Conservation (phyloP, 2,113 vertebrate genomes). For the Turdus rufiventris region DNA sequence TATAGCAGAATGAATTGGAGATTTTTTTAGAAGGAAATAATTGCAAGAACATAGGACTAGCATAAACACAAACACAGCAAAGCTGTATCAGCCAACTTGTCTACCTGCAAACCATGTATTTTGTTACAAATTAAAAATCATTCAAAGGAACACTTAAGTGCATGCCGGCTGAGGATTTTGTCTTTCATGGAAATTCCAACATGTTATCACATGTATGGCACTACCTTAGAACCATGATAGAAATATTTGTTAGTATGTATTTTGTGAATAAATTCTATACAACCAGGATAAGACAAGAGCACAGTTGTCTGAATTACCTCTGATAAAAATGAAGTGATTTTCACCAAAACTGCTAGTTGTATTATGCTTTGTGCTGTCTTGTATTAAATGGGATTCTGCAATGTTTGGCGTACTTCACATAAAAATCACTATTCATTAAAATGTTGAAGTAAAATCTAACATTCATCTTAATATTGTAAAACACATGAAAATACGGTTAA, state of each 20-base stretch:
- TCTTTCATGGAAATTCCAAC: not conserved
- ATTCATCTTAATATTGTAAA: not conserved
- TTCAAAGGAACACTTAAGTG: not conserved
- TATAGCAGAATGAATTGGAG: not conserved
- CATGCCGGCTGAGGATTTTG: not conserved
- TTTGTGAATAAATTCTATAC: not conserved
- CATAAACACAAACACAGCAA: not conserved
- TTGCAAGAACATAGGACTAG: not conserved
- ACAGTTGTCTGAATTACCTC: not conserved
- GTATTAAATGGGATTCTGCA: not conserved
- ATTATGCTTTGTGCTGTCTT: not conserved
- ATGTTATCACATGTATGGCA: not conserved
- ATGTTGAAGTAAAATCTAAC: not conserved
- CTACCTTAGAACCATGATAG: not conserved
- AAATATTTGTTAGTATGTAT: not conserved
- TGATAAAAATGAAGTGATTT: not conserved
- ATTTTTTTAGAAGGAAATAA: not conserved
- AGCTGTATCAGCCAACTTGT: accelerated
- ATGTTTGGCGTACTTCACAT: not conserved
- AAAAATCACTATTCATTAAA: not conserved
- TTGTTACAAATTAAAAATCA: not conserved
- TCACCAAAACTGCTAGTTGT: not conserved
- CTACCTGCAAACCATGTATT: not conserved
- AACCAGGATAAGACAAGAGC: not conserved
- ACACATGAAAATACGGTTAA: not conserved